Conservation (phyloP, 2,797 vertebrate genomes). For the Corythornis leucogaster region DNA sequence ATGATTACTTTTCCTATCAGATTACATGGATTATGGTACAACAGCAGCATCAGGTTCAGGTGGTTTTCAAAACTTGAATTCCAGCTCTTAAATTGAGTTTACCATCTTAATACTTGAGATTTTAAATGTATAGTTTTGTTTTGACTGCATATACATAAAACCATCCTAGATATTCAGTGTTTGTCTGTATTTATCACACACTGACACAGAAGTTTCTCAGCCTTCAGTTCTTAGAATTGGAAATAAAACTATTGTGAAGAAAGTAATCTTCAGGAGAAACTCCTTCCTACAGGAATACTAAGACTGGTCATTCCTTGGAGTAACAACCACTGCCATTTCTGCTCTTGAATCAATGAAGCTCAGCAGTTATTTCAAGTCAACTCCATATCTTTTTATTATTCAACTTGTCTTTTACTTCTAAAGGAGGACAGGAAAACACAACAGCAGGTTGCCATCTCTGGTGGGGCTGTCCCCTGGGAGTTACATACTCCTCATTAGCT, state of each 20-base stretch:
- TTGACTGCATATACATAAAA: conserved; percentile 12
- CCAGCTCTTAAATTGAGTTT: neutral
- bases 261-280: neutral
- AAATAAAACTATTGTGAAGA: conserved; percentile 21
- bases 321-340: conserved; percentile 17
- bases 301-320: neutral
- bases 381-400: conserved; percentile 5
- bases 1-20: neutral
- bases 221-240: conserved; percentile 23
- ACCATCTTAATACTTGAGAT: neutral
- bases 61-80: neutral
- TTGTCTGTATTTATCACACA: conserved; percentile 43
- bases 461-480: conserved; percentile 19
- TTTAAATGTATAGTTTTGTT: conserved; percentile 35
- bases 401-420: conserved; percentile 21
- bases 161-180: neutral
- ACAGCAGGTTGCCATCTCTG: neutral
- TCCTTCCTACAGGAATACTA: neutral
- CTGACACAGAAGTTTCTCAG: neutral
- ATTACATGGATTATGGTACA: neutral
- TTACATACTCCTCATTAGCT: neutral
- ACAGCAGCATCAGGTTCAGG: neutral
- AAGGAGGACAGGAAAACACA: neutral
- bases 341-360: neutral
- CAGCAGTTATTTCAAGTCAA: conserved; percentile 6